Evolutionary conservation across 2,888 invertebrate genomes (phyloP).

Genomic region (Cylloceria caligata): DNA sequence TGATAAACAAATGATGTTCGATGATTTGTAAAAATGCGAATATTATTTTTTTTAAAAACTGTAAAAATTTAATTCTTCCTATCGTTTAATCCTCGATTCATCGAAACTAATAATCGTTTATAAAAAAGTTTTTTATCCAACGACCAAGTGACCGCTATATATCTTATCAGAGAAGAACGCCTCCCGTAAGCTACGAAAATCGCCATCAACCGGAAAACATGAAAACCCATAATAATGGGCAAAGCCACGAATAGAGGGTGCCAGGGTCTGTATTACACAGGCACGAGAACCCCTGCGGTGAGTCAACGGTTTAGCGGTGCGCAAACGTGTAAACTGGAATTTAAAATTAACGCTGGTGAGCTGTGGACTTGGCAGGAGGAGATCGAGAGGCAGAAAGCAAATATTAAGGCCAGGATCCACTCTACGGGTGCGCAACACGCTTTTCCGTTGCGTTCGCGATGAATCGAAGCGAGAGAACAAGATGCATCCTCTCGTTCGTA

Average conservation of each 20-base stretch:
- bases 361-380: constrained; percentile 1
- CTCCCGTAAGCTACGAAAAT: constrained; percentile 3
- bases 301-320: constrained; percentile 49
- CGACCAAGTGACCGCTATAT: not conserved
- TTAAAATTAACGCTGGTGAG: constrained; percentile 56
- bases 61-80: no score
- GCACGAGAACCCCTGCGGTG: constrained; percentile 25
- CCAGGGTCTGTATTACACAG: not conserved
- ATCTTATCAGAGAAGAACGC: not conserved
- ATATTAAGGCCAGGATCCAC: no score
- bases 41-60: no score
- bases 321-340: constrained; percentile 63
- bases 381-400: not conserved
- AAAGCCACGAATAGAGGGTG: not conserved
- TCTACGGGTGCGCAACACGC: no score
- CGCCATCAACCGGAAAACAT: not conserved
- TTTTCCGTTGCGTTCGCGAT: no score
- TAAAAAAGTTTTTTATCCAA: no score
- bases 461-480: no score
- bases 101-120: no score
- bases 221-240: not conserved
- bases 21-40: no score
- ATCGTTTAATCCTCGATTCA: no score
- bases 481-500: no score
- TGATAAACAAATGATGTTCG: no score